Evolutionary conservation across 2,888 invertebrate genomes (phyloP), one percentile per base, ranked within the genome.

Genomic region (Pedicia rivosa): DNA sequence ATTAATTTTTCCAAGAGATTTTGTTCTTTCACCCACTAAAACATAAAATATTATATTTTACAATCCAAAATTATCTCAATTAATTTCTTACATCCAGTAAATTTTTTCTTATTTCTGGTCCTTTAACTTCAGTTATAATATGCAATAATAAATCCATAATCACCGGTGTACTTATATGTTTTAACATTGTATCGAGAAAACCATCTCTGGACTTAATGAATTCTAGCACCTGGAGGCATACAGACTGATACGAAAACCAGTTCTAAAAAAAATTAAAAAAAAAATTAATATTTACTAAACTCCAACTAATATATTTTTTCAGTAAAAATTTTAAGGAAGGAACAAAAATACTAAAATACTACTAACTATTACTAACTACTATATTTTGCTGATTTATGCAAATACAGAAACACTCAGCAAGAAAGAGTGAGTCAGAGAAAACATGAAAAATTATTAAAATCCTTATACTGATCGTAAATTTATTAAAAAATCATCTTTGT

Each of bases 91-190:
- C 79, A 55, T 71, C 72, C 50, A 75, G 66, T 52, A 81, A 69
- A 61, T 74, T 76, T 53, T 70, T 69, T 50, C 76, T 70, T 56
- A 77, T 71, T 49, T 79, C 78, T 45, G 66, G 68, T 43, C 77
- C 79, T 57, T 82, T 81, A 37, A 91, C 78, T 50, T 81, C 74
- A 45, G 81, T 81, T 59, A 88, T 77, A 56, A 84, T 74, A 63
- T 84, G 82, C 53, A 78, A 68, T 57, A 90, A 74, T 50, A 90
- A 73, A 71, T 95, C 92, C 70, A 90, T 88, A 53, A 94, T 82
- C 50, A 92, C 91, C 16, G 92, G 92, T 34, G 91, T 92, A 52
- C 84, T 80, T 55, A 94, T 73, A 67, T 95, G 92, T 52, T 78
- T 76, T 55, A 92, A 68, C 56, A 94, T 70, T 58, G 81, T 74